Percentiles rank a stretch among this genome's conserved stretches.
Evolutionary conservation across 2,797 vertebrate species (phyloP).

Genomic region (Muscicapa striata): DNA sequence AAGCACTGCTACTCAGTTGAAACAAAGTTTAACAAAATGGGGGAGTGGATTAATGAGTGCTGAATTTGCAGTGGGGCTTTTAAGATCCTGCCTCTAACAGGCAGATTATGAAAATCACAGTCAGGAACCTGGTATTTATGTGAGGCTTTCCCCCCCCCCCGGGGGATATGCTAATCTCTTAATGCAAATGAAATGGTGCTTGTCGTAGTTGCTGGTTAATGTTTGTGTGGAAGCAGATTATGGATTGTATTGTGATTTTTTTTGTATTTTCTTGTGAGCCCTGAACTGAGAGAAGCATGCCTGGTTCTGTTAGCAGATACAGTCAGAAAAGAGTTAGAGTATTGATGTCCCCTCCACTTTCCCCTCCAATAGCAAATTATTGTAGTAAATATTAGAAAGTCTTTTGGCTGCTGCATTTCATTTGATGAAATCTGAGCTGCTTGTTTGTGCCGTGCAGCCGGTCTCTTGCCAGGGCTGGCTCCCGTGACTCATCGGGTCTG

Average conservation of each 20-base stretch:
- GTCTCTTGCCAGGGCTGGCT: background rate
- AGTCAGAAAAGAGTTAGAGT: background rate
- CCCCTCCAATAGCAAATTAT: background rate
- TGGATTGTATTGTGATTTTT: background rate
- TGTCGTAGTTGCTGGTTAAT: background rate
- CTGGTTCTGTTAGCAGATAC: background rate
- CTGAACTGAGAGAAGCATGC: background rate
- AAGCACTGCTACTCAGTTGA: background rate
- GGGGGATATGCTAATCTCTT: background rate
- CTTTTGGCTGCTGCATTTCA: background rate
- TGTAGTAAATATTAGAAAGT: background rate
- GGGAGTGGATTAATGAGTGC: background rate
- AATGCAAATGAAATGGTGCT: background rate
- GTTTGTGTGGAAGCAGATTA: background rate
- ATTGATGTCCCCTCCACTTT: no score
- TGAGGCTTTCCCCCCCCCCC: background rate
- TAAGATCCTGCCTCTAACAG: background rate
- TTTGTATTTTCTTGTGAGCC: background rate
- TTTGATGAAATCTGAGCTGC: conserved; percentile 16
- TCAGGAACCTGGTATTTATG: background rate
- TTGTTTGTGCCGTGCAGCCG: background rate
- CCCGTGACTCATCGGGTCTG: background rate
- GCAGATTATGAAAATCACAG: background rate
- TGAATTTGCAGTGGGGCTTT: background rate
- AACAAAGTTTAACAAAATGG: background rate